Percentiles rank a stretch among this genome's conserved stretches.
Evolutionary conservation across 2,888 invertebrate genomes (phyloP).

Genomic region (Drosophila demipolita): DNA sequence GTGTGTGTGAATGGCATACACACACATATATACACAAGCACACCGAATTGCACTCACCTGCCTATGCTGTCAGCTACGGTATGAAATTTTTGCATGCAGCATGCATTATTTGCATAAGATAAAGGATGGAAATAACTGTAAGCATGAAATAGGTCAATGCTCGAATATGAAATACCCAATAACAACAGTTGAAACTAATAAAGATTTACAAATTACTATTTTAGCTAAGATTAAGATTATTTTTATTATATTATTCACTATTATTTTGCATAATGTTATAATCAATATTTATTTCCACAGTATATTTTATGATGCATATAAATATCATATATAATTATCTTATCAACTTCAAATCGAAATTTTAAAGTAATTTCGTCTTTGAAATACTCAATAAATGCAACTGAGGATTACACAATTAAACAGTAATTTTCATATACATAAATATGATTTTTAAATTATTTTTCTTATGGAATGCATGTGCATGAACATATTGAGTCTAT

Average conservation of each 20-base stretch:
- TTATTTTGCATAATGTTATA: no score
- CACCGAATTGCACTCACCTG: conserved; percentile 43
- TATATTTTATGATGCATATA: not conserved
- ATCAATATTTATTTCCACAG: not conserved
- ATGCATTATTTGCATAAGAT: conserved; percentile 77
- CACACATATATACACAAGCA: conserved; percentile 10
- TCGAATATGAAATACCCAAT: conserved; percentile 11
- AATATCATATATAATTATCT: not conserved
- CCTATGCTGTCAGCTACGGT: conserved; percentile 39
- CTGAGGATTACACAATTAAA: not conserved
- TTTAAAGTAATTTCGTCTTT: no score
- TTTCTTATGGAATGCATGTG: no score
- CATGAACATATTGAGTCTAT: not conserved
- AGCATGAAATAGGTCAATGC: not conserved
- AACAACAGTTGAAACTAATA: not conserved
- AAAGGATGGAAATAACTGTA: conserved; percentile 56
- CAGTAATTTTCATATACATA: not conserved
- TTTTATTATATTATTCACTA: not conserved
- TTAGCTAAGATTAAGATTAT: not conserved
- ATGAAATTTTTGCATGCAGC: conserved; percentile 62
- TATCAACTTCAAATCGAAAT: no score
- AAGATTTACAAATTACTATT: not conserved
- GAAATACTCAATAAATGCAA: no score
- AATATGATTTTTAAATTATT: not conserved
- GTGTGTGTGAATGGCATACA: conserved; percentile 56